Conservation (phyloP, 2,888 invertebrate genomes). For the Erpobdella octoculata region DNA sequence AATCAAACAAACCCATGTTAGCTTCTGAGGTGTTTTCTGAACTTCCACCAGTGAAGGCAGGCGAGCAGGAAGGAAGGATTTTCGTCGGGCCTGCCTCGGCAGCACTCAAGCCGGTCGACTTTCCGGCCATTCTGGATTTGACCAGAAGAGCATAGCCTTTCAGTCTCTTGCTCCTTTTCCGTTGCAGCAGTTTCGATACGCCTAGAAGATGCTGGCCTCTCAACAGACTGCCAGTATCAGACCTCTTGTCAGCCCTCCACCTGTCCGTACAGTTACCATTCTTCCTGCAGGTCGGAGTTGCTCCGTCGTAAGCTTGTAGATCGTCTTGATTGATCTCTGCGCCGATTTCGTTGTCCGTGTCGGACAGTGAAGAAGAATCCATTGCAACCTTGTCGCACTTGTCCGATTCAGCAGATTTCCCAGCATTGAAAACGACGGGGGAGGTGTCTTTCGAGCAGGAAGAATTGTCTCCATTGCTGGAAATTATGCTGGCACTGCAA, state of each 20-base stretch:
- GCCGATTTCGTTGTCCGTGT: background rate
- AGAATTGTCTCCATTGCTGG: background rate
- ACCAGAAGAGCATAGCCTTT: background rate
- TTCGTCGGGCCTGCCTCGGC: background rate
- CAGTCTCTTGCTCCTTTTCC: background rate
- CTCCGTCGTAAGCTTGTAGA: background rate
- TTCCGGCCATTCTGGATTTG: background rate
- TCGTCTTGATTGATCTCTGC: background rate
- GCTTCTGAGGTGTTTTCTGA: conserved; percentile 2
- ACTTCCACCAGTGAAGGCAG: conserved; percentile 7
- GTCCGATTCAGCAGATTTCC: too few species aligned
- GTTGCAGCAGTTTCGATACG: background rate
- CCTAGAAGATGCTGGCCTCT: background rate
- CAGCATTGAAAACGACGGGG: too few species aligned
- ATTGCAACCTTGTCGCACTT: background rate
- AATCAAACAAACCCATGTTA: background rate
- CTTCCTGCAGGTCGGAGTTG: too few species aligned
- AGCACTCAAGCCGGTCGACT: background rate
- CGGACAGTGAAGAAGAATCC: background rate
- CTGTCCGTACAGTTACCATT: too few species aligned
- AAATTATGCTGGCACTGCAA: background rate
- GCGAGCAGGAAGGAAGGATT: background rate
- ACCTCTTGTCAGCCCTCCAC: too few species aligned
- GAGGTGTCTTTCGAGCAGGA: background rate
- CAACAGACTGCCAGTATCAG: background rate